Percentiles rank a stretch among this genome's conserved stretches.
These are phyloP conservation scores for Platycheirus rosarum DNA, from an alignment of 2,888 invertebrate genomes.

Conservation along the genomic window DNA sequence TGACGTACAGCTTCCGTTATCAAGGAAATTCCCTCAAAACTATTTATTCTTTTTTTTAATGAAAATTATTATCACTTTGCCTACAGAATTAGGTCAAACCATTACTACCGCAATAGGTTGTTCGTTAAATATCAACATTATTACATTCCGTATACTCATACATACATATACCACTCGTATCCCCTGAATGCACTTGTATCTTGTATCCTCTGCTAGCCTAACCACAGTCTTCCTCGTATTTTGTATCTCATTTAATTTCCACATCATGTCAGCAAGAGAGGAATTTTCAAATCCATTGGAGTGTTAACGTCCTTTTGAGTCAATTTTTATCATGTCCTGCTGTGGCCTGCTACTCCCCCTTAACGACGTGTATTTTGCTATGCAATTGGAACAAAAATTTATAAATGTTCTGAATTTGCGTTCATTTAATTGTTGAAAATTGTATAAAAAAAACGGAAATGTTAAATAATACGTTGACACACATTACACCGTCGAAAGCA, in stretches of 20 bases:
- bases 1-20: background rate
- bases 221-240: slow-evolving; percentile 22
- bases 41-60: slow-evolving; percentile 41
- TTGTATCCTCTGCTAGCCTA: background rate
- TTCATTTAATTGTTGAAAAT: slow-evolving; percentile 40
- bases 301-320: slow-evolving; percentile 29
- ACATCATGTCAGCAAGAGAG: slow-evolving; percentile 18
- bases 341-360: background rate
- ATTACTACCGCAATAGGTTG: slow-evolving; percentile 17
- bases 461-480: slow-evolving; percentile 30
- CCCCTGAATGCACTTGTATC: slow-evolving; percentile 12
- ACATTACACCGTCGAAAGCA: slow-evolving; percentile 9
- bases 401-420: slow-evolving; percentile 24
- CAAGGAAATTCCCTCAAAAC: background rate
- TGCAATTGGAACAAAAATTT: slow-evolving; percentile 49
- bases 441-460: slow-evolving; percentile 3
- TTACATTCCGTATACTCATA: background rate
- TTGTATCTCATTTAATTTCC: slow-evolving; percentile 38
- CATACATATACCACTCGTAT: background rate
- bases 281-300: slow-evolving; percentile 29
- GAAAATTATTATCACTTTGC: slow-evolving; percentile 43
- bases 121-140: slow-evolving; percentile 12
- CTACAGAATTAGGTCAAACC: slow-evolving; percentile 40
- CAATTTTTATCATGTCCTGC: slow-evolving; percentile 33
- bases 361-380: slow-evolving; percentile 3